phyloP scores from a whole-genome alignment of 2,797 vertebrate species.

The Mus caroli region DNA sequence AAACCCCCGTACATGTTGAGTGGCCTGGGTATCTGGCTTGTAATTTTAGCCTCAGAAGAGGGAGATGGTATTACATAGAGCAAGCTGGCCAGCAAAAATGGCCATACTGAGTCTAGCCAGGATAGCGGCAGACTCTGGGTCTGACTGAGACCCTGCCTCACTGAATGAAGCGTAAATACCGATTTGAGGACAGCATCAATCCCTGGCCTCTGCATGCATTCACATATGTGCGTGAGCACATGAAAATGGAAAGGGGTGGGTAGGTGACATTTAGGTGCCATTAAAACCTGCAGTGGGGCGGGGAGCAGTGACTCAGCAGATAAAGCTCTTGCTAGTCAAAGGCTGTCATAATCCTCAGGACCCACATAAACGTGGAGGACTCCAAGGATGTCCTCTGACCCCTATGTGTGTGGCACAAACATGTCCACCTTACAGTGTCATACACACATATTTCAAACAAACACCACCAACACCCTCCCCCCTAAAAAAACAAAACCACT shows the following conservation, averaged over 20 bases:
- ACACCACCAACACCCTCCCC: background rate
- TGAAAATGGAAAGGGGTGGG: background rate
- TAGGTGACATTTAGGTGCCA: background rate
- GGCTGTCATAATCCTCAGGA: background rate
- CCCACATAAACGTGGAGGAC: background rate
- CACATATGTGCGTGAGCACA: background rate
- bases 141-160: background rate
- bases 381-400: background rate
- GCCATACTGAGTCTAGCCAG: background rate
- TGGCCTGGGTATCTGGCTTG: background rate
- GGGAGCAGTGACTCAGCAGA: background rate
- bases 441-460: background rate
- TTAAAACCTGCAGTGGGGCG: background rate
- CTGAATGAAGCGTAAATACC: background rate
- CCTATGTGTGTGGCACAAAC: too few relatives aligned
- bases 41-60: background rate
- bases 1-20: background rate
- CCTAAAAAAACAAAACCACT: background rate
- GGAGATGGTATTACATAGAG: background rate
- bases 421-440: background rate
- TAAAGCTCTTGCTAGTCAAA: background rate
- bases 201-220: background rate
- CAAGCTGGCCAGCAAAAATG: background rate
- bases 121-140: background rate
- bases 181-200: background rate